Conservation (phyloP, 1,140 invertebrate genomes). For the Bursaphelenchus mucronatus region DNA sequence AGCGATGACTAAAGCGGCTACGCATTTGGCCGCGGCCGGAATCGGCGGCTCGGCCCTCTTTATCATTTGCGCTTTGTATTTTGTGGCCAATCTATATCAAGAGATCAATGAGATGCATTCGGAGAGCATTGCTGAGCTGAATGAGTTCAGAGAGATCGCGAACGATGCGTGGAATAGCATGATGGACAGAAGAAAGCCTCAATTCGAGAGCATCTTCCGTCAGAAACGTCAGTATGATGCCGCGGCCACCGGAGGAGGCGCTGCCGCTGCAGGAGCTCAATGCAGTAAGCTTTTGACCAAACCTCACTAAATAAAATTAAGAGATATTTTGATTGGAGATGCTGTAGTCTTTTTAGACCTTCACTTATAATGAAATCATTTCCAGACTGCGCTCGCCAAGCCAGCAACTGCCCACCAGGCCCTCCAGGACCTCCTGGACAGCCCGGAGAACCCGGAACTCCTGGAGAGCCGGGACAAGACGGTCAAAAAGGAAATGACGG, state of each 20-base stretch:
- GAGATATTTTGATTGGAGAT: too few species aligned
- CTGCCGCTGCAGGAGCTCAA: background rate
- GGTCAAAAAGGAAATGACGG: conserved; percentile 26
- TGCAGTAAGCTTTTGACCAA: conserved; percentile 13
- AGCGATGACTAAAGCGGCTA: too few species aligned
- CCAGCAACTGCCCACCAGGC: conserved; percentile 39
- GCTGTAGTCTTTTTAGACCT: too few species aligned
- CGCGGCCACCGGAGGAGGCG: conserved; percentile 12
- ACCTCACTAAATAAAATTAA: background rate
- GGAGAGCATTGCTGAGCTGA: conserved; percentile 36
- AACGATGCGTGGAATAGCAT: conserved; percentile 48
- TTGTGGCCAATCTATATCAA: conserved; percentile 32
- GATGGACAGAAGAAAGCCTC: conserved; percentile 32
- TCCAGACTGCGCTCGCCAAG: conserved; percentile 28
- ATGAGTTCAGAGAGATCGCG: conserved; percentile 42
- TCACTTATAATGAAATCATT: too few species aligned
- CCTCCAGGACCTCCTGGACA: conserved; percentile 27
- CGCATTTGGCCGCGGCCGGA: background rate
- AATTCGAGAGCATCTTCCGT: conserved; percentile 33
- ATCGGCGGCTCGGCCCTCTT: conserved; percentile 27
- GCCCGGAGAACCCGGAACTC: conserved; percentile 26
- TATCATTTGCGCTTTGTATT: conserved; percentile 31
- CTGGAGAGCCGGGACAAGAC: conserved; percentile 31
- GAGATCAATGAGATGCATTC: conserved; percentile 36
- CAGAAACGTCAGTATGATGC: conserved; percentile 33